phyloP scores from a whole-genome alignment of 2,797 vertebrate species.

The Neopelma chrysocephalum region DNA sequence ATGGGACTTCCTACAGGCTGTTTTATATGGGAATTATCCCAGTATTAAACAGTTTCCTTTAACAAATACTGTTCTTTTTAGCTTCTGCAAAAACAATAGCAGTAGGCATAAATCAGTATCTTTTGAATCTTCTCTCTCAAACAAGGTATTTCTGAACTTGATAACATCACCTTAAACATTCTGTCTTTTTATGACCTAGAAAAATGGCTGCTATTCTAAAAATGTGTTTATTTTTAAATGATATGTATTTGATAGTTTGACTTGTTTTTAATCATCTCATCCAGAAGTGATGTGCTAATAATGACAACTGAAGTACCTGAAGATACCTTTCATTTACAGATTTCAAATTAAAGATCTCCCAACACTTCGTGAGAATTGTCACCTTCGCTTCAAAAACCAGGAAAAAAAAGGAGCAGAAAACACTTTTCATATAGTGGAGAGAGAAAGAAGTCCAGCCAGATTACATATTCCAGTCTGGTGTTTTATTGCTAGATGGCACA shows the following conservation, averaged over 20 bases:
- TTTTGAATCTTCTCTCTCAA: not conserved
- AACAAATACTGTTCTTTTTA: not conserved
- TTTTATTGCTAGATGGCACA: not conserved
- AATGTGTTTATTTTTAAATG: not conserved
- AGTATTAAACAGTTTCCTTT: not conserved
- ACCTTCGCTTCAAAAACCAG: not conserved
- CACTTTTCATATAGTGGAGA: not conserved
- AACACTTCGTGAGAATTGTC: not conserved
- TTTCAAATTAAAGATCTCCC: slow-evolving; percentile 16
- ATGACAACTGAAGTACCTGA: not conserved
- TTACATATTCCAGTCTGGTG: not conserved
- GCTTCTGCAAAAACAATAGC: not conserved
- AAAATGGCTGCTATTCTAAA: slow-evolving; percentile 7
- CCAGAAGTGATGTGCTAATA: not conserved
- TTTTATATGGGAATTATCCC: not conserved
- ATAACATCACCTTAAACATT: not conserved
- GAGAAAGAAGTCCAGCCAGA: not conserved
- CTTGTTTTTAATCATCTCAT: slow-evolving; percentile 18
- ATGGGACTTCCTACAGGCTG: not conserved
- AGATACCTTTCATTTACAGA: slow-evolving; percentile 37
- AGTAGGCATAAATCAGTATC: not conserved
- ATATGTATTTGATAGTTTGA: not conserved
- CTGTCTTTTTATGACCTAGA: not conserved
- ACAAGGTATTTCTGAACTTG: not conserved
- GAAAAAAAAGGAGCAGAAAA: not conserved